Conservation (phyloP, 2,113 vertebrate genomes). For the Syngnathus floridae region DNA sequence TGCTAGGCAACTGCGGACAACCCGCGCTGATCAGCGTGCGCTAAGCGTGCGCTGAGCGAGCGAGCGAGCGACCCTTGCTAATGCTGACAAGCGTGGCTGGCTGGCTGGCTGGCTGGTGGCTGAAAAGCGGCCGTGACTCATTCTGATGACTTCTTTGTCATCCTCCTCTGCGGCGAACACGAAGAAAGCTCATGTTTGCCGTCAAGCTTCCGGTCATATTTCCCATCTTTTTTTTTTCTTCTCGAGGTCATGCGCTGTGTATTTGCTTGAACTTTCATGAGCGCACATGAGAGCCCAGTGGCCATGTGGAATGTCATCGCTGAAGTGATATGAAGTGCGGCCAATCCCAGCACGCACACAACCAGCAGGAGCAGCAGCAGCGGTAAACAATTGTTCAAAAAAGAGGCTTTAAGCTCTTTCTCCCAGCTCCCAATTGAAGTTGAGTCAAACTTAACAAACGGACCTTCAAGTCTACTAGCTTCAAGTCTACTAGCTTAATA, state of each 20-base stretch:
- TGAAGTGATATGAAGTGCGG: too few relatives aligned
- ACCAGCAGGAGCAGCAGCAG: too few relatives aligned
- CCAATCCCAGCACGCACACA: too few relatives aligned
- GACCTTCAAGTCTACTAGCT: too few relatives aligned
- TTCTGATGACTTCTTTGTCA: background rate
- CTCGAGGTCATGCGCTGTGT: background rate
- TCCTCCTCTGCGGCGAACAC: background rate
- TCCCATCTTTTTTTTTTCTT: background rate
- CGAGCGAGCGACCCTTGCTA: background rate
- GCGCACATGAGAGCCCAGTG: too few relatives aligned
- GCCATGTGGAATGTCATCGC: too few relatives aligned
- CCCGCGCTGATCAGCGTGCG: background rate
- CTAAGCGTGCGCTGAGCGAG: background rate
- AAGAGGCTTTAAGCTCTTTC: too few relatives aligned
- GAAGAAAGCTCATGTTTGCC: background rate
- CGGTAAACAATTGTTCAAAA: too few relatives aligned
- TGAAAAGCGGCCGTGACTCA: constrained; percentile 4
- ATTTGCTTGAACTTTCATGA: background rate
- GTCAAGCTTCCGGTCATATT: background rate
- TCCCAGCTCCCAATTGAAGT: too few relatives aligned
- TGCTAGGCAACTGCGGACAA: background rate
- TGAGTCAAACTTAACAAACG: too few relatives aligned
- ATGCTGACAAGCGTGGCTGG: constrained; percentile 1
- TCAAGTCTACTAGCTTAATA: too few relatives aligned
- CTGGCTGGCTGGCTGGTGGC: background rate